These are phyloP conservation scores for Pseudotriccus pelzelni DNA, from an alignment of 2,797 vertebrate species.

Conservation along the genomic window DNA sequence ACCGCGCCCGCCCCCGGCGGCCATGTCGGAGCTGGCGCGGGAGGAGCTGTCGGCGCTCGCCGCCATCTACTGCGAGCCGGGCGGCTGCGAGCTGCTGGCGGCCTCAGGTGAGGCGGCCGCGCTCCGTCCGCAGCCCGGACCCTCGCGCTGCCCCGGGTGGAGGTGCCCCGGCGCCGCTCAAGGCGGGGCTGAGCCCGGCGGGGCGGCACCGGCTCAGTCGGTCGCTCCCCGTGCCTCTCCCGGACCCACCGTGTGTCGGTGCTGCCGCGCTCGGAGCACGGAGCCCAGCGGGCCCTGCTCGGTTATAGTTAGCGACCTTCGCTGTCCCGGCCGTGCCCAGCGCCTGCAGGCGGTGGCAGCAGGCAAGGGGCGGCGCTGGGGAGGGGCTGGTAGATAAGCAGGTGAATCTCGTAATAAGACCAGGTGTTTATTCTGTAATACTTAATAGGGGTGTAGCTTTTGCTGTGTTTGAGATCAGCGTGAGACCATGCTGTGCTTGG, in stretches of 20 bases:
- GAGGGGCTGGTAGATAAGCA: background rate
- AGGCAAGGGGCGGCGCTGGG: background rate
- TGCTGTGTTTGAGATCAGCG: background rate
- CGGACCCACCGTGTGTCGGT: too few relatives aligned
- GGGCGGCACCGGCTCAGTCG: background rate
- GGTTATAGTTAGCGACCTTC: rapidly evolving
- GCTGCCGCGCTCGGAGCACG: background rate
- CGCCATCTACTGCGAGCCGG: slow-evolving; percentile 81
- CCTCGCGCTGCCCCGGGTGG: background rate
- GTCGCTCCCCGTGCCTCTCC: background rate
- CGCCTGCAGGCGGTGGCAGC: background rate
- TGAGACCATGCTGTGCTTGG: background rate
- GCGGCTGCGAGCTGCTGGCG: slow-evolving; percentile 75
- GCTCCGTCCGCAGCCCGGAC: background rate
- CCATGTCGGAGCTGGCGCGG: slow-evolving; percentile 64
- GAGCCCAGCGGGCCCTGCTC: background rate
- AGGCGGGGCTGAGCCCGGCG: too few relatives aligned
- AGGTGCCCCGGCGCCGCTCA: background rate
- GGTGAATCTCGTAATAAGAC: background rate
- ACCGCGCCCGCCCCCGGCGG: background rate
- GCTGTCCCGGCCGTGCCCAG: background rate
- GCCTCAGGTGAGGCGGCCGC: slow-evolving; percentile 49
- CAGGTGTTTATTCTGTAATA: rapidly evolving
- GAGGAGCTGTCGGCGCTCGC: slow-evolving; percentile 79
- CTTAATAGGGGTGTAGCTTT: background rate